These are phyloP conservation scores for Sebastes trivittatus DNA, from an alignment of 2,797 vertebrate genomes.

Conservation along the genomic window DNA sequence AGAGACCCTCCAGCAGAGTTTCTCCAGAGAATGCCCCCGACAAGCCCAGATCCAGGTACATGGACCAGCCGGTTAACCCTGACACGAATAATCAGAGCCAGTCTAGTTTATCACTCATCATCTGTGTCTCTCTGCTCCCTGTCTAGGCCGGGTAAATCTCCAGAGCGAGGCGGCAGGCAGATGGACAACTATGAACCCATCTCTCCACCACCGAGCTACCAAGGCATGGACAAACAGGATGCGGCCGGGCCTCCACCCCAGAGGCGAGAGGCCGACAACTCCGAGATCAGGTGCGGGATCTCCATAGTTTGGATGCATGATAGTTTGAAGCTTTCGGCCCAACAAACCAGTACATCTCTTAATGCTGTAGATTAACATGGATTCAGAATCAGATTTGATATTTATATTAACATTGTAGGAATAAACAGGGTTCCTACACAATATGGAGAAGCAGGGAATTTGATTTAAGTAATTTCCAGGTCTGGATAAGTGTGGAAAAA, in stretches of 20 bases:
- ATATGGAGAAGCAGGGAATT: too few species aligned
- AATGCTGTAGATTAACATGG: neutral
- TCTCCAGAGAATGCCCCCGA: conserved; percentile 92
- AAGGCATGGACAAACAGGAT: conserved; percentile 91
- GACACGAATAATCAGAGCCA: fast-evolving
- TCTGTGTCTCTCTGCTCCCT: neutral
- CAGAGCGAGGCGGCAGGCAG: conserved; percentile 90
- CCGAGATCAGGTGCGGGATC: conserved; percentile 90
- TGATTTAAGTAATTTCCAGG: too few species aligned
- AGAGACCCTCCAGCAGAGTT: conserved; percentile 89
- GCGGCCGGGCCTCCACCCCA: conserved; percentile 84
- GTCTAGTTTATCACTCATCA: neutral
- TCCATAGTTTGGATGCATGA: neutral
- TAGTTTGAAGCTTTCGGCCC: neutral
- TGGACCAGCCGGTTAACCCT: neutral
- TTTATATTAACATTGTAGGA: neutral
- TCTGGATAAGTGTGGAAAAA: too few species aligned
- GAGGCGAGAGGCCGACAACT: conserved; percentile 86
- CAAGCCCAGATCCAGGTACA: conserved; percentile 91
- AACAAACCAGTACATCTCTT: neutral
- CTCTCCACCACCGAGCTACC: conserved; percentile 93
- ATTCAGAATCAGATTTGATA: neutral
- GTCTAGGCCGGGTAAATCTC: conserved; percentile 93
- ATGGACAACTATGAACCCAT: conserved; percentile 96
- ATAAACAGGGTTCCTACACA: neutral